Base-by-base conservation (phyloP, 1,140 invertebrate genomes). In the Reticulitermes speratus region DNA sequence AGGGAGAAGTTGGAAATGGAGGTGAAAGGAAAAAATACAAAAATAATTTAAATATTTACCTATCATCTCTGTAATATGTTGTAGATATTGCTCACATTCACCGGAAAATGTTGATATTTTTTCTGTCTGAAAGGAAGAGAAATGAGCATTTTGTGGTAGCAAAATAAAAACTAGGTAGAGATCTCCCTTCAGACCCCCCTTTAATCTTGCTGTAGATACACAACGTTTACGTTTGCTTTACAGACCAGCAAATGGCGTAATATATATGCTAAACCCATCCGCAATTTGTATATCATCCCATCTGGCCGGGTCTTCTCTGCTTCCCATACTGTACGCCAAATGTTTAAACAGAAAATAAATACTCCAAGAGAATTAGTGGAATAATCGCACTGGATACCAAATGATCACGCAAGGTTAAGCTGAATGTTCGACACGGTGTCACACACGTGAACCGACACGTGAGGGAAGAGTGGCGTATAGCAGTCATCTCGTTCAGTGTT, bases 291-390 rank as follows among this genome's bases (percentile, higher is more conserved):
- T 75, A 30, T 30, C 14, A 75, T 30, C 9, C 25, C 65, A 7
- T 30, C 9, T n/a, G 25, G n/a, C n/a, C 65, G n/a, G 5, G 65
- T 75, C 65, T 30, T 75, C 14, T 14, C n/a, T 14, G n/a, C 8
- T 75, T 25, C 25, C 21, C 52, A 21, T 11, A 25, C n/a, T 75
- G n/a, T 12, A 75, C 25, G 2, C 9, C 25, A 30, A 30, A 75
- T 75, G 65, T 75, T 75, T 75, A 30, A 75, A 75, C 65, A 75
- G 65, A 75, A 75, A 75, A 75, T 75, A 75, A 75, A 75, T 75
- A 30, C 65, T 30, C 25, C 65, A 75, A 25, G 25, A 75, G n/a
- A n/a, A 75, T n/a, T 75, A 25, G 14, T 6, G 65, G 25, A 75
- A n/a, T 75, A 75, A 75, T 30, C 1, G n/a, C 65, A n/a, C 25